phyloP scores from a whole-genome alignment of 2,888 invertebrate genomes.

The Molanna angustata region DNA sequence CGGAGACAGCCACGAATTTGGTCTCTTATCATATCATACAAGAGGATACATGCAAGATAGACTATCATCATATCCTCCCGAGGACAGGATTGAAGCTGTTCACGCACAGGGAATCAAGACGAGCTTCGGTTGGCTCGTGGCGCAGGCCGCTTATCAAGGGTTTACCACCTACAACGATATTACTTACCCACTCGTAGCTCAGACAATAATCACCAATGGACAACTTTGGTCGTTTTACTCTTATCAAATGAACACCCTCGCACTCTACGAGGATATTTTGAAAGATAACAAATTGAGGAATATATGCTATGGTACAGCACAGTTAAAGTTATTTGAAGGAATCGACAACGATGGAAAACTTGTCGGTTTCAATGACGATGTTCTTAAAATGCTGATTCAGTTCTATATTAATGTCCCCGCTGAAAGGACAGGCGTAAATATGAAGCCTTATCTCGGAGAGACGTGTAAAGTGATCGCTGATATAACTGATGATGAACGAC shows the following conservation, averaged over 20 bases:
- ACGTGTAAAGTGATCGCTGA: constrained; percentile 61
- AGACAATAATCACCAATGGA: constrained; percentile 88
- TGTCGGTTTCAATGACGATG: constrained; percentile 76
- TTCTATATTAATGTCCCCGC: constrained; percentile 71
- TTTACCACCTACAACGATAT: constrained; percentile 89
- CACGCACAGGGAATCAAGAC: constrained; percentile 73
- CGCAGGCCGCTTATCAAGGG: constrained; percentile 80
- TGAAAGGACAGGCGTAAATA: constrained; percentile 55
- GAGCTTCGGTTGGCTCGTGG: constrained; percentile 76
- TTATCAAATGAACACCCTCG: constrained; percentile 89
- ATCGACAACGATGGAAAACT: constrained; percentile 67
- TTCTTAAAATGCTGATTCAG: constrained; percentile 68
- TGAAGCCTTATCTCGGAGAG: constrained; percentile 71
- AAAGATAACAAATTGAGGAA: constrained; percentile 69
- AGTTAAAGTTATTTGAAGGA: constrained; percentile 69
- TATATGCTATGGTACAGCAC: constrained; percentile 74
- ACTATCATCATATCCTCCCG: constrained; percentile 48
- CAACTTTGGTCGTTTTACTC: constrained; percentile 80
- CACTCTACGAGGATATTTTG: constrained; percentile 62
- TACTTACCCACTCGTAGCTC: constrained; percentile 87
- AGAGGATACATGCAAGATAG: constrained; percentile 58
- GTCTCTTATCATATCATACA: constrained; percentile 70
- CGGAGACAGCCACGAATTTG: constrained; percentile 74
- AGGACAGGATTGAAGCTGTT: constrained; percentile 62
- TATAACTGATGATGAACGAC: constrained; percentile 64